Base-by-base conservation (phyloP, 2,888 invertebrate species). In the Tolmerus cingulatus region DNA sequence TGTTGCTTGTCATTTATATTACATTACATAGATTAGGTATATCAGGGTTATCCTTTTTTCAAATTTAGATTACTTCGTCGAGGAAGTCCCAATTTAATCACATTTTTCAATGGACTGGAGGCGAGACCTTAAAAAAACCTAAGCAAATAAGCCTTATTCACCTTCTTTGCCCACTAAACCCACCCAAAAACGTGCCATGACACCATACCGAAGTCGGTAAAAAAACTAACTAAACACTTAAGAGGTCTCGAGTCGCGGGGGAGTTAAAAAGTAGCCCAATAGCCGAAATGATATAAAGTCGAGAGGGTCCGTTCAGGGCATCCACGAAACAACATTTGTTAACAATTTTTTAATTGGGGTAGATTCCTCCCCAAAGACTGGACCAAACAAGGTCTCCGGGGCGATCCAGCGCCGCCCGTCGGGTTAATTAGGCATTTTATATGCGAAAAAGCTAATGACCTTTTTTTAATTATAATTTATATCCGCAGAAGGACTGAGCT, bases 381-480 rank as follows among this genome's bases (percentile, higher is more conserved):
- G 43, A 74, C 85, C 74, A 74, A 74, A 74, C 74, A 85, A 40
- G n/a, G 43, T 74, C 74, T 74, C 43, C 74, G 16, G 66, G 85
- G 43, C 37, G 57, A 74, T 85, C 74, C n/a, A 74, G 85, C n/a
- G 16, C 85, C n/a, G 57, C 74, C 85, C 85, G 74, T 85, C 85
- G 85, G 51, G 74, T 85, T 85, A 85, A 85, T 85, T 85, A 85
- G 85, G 85, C 85, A 85, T 85, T 85, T 85, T 85, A 85, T 85
- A 85, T 85, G 85, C 74, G 85, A 85, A 85, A 74, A 85, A 85
- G 74, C 85, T 85, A 85, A 85, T 85, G 85, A 74, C 85, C 85
- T 85, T 85, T 85, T 84, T 85, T 85, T 85, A 85, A 85, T 85
- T 85, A 74, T 85, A 85, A 85, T 85, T 85, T 85, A 85, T 85